Conservation (phyloP, 2,113 vertebrate species). For the Cryptotis parvus region DNA sequence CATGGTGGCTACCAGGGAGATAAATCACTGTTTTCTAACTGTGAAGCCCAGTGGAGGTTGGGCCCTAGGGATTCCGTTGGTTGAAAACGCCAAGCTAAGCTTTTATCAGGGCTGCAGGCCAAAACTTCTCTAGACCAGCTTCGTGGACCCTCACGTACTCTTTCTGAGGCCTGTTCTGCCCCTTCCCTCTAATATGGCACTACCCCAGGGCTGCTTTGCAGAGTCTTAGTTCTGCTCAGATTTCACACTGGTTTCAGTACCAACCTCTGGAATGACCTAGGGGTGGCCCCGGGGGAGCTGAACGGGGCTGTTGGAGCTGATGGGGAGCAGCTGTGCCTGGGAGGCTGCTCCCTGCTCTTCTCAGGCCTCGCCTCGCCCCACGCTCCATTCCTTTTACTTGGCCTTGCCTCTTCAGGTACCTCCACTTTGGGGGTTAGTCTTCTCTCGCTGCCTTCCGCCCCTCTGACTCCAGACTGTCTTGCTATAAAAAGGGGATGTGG, state of each 20-base stretch:
- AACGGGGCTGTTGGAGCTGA: slow-evolving; percentile 25
- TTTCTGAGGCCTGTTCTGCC: slow-evolving; percentile 35
- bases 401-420: slow-evolving; percentile 8
- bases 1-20: slow-evolving; percentile 70
- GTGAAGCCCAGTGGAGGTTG: background rate
- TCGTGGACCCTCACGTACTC: slow-evolving; percentile 34
- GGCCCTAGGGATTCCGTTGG: slow-evolving; percentile 9
- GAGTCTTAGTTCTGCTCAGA: slow-evolving; percentile 70
- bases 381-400: slow-evolving; percentile 32
- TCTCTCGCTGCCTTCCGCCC: background rate
- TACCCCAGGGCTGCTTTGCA: slow-evolving; percentile 53
- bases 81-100: background rate
- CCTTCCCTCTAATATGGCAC: slow-evolving; percentile 2
- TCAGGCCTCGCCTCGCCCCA: slow-evolving; percentile 29
- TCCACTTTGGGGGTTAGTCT: slow-evolving; percentile 33
- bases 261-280: slow-evolving; percentile 54
- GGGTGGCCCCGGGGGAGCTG: slow-evolving; percentile 59
- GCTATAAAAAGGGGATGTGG: slow-evolving; percentile 42
- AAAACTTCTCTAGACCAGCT: slow-evolving; percentile 45
- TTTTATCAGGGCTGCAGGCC: slow-evolving; percentile 51
- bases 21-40: slow-evolving; percentile 73
- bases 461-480: slow-evolving; percentile 49
- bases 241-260: slow-evolving; percentile 63
- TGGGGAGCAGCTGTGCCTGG: slow-evolving; percentile 59
- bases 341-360: slow-evolving; percentile 24